A percentile compares a stretch with the other conserved stretches of the same genome.
These are phyloP conservation scores for Synchiropus splendidus DNA, from an alignment of 2,113 vertebrate species.

Conservation along the genomic window DNA sequence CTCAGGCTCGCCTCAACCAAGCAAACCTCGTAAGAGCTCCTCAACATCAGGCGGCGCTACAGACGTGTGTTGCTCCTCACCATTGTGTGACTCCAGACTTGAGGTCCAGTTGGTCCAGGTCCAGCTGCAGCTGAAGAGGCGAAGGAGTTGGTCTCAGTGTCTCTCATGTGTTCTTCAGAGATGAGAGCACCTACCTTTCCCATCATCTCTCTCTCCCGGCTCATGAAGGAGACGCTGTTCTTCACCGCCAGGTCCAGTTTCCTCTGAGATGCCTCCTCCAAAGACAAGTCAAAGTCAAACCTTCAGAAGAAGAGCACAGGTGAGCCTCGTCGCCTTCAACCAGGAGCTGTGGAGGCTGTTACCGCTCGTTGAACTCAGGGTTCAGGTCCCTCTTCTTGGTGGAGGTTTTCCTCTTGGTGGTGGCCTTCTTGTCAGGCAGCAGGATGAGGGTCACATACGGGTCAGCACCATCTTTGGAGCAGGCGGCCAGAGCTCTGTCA, in stretches of 20 bases:
- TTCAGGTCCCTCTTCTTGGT: conserved; percentile 79
- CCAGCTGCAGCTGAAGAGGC: conserved; percentile 69
- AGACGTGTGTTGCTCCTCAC: conserved; percentile 46
- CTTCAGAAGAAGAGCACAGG: conserved; percentile 42
- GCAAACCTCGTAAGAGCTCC: not conserved
- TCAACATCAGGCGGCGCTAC: not conserved
- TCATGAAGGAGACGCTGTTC: conserved; percentile 82
- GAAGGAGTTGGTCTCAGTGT: not conserved
- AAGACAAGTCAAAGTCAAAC: conserved; percentile 82
- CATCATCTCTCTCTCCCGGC: conserved; percentile 77
- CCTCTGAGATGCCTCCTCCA: conserved; percentile 71
- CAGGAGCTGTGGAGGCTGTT: not conserved
- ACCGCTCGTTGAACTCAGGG: conserved; percentile 85
- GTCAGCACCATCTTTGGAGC: conserved; percentile 76
- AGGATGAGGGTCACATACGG: conserved; percentile 79
- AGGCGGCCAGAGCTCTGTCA: conserved; percentile 68
- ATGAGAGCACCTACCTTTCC: conserved; percentile 72
- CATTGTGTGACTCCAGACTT: conserved; percentile 71
- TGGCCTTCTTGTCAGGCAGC: conserved; percentile 78
- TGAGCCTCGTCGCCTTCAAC: not conserved
- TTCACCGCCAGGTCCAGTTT: conserved; percentile 81
- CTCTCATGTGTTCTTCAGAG: not conserved
- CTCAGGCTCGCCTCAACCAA: too few relatives aligned
- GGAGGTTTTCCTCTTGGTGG: conserved; percentile 78
- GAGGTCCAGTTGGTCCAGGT: conserved; percentile 76